These are phyloP conservation scores for Nicator chloris DNA, from an alignment of 2,113 vertebrate genomes.

Conservation along the genomic window DNA sequence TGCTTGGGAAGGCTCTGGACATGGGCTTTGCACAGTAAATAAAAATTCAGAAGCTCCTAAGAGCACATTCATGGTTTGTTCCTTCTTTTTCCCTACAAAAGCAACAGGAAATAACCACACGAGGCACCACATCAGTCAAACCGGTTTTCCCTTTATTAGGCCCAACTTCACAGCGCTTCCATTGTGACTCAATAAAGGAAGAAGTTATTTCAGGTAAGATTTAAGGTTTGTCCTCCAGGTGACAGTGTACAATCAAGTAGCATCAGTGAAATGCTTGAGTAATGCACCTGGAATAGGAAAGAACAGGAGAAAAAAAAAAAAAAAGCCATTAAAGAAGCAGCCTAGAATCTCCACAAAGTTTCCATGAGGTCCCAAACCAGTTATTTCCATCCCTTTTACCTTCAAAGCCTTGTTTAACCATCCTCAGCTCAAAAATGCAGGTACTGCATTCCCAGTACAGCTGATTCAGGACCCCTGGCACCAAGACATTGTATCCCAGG, in stretches of 20 bases:
- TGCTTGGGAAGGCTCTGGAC: not conserved
- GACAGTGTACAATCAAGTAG: conserved; percentile 56
- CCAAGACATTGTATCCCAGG: not conserved
- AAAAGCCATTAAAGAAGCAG: not conserved
- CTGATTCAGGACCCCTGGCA: not conserved
- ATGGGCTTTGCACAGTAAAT: not conserved
- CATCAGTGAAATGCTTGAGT: conserved; percentile 5
- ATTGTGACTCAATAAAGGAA: conserved; percentile 72
- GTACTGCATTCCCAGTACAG: not conserved
- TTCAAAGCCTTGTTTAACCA: not conserved
- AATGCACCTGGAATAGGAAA: conserved; percentile 63
- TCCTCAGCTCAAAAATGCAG: not conserved
- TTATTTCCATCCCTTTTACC: not conserved
- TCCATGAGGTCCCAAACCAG: fast-evolving
- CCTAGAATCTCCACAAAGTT: not conserved
- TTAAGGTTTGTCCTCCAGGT: conserved; percentile 65
- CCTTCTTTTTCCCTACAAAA: not conserved
- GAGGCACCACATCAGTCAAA: conserved; percentile 24
- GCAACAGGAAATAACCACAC: not conserved
- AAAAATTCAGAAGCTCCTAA: fast-evolving
- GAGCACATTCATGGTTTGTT: not conserved
- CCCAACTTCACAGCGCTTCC: conserved; percentile 49
- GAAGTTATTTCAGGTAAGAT: conserved; percentile 61
- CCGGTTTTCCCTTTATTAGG: conserved; percentile 76
- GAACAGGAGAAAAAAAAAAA: not conserved